Percentiles rank a stretch among this genome's conserved stretches.
Conservation (phyloP, 2,888 invertebrate genomes). For the Lepidochitona cinerea region DNA sequence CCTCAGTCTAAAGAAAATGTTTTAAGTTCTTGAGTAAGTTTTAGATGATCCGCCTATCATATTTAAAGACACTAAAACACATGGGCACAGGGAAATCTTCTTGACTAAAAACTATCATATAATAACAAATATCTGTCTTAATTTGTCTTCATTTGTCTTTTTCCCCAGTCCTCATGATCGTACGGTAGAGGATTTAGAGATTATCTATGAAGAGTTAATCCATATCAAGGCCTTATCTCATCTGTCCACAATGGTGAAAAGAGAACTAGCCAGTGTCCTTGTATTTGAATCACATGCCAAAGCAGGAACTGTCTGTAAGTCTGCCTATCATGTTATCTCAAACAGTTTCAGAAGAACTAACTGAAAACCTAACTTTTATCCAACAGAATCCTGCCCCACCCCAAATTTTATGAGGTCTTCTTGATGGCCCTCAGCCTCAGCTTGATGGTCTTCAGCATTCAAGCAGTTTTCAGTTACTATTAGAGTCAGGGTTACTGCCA, state of each 20-base stretch:
- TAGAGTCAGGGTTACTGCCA: too few relatives aligned
- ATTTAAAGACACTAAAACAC: too few relatives aligned
- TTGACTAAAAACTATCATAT: too few relatives aligned
- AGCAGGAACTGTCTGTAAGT: slow-evolving; percentile 84
- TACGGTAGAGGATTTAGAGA: slow-evolving; percentile 83
- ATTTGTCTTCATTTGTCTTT: neutral
- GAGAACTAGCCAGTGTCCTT: slow-evolving; percentile 84
- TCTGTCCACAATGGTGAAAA: slow-evolving; percentile 84
- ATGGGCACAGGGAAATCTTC: too few relatives aligned
- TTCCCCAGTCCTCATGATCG: slow-evolving; percentile 80
- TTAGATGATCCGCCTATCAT: neutral
- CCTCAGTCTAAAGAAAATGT: neutral
- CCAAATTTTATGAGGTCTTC: too few relatives aligned
- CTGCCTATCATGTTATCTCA: too few relatives aligned
- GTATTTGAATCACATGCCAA: slow-evolving; percentile 85
- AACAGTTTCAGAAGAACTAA: too few relatives aligned
- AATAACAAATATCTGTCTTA: neutral
- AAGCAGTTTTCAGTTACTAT: too few relatives aligned
- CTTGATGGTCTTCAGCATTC: too few relatives aligned
- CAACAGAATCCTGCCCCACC: too few relatives aligned
- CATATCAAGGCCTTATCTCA: slow-evolving; percentile 87
- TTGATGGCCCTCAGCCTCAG: too few relatives aligned
- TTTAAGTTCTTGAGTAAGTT: neutral
- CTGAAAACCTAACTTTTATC: too few relatives aligned
- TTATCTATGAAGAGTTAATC: slow-evolving; percentile 86